These are phyloP conservation scores for Trematomus bernacchii DNA, from an alignment of 2,797 vertebrate species.

Conservation along the genomic window DNA sequence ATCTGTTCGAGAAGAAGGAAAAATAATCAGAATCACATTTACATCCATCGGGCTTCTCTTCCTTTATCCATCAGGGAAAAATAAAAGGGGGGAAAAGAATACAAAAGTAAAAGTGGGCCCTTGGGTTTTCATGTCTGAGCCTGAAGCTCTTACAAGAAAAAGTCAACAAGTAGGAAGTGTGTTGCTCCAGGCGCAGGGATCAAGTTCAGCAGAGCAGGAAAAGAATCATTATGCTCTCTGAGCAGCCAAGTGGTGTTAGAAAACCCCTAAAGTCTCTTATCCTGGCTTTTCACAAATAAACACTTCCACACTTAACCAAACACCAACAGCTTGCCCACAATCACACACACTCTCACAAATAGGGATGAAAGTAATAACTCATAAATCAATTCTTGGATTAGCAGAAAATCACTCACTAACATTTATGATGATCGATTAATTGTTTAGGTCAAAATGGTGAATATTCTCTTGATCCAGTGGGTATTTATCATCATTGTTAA, in stretches of 20 bases:
- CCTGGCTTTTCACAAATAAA: conserved; percentile 63
- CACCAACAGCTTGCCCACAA: not conserved
- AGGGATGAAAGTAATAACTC: not conserved
- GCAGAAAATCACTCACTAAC: not conserved
- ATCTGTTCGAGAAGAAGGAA: conserved; percentile 2
- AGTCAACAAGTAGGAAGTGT: conserved; percentile 56
- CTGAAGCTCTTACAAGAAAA: conserved; percentile 38
- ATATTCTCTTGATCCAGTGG: not conserved
- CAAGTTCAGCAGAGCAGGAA: conserved; percentile 78
- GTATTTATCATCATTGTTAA: not conserved
- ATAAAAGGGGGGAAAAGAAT: not conserved
- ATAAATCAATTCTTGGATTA: not conserved
- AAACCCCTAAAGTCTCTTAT: conserved; percentile 38
- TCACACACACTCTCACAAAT: not conserved
- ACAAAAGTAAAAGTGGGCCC: conserved; percentile 52
- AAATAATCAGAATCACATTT: conserved; percentile 33
- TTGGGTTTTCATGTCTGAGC: conserved; percentile 54
- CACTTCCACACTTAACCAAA: conserved; percentile 57
- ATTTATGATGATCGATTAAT: not conserved
- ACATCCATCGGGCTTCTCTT: conserved; percentile 13
- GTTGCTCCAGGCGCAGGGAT: conserved; percentile 71
- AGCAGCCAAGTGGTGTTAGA: conserved; percentile 43
- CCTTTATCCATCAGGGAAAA: not conserved
- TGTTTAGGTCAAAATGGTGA: not conserved
- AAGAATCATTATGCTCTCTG: conserved; percentile 72